A percentile compares a stretch with the other conserved stretches of the same genome.
Evolutionary conservation across 2,888 invertebrate species (phyloP).

Genomic region (Pristionchus exspectatus): DNA sequence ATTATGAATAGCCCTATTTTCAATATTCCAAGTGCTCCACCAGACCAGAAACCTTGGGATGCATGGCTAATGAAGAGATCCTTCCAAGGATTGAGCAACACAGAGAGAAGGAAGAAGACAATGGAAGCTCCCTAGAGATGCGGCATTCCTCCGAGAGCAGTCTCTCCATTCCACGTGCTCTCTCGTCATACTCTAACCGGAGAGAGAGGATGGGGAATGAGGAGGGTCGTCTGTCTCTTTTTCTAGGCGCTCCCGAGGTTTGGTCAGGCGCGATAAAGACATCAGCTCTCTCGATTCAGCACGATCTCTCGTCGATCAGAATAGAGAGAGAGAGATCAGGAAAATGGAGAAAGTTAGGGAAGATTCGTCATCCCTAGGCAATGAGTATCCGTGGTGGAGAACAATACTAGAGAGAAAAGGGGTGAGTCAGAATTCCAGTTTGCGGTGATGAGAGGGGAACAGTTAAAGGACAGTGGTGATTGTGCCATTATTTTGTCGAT

Average conservation of each 20-base stretch:
- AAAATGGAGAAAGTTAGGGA: not conserved
- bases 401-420: constrained; percentile 12
- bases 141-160: not conserved
- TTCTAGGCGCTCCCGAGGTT: not conserved
- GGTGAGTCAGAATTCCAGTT: not conserved
- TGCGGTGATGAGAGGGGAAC: not conserved
- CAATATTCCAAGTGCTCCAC: too few relatives aligned
- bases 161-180: not conserved
- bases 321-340: not conserved
- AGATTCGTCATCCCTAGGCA: not conserved
- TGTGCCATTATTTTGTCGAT: not conserved
- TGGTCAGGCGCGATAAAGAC: not conserved
- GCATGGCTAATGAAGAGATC: not conserved
- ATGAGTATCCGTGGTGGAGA: not conserved
- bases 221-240: not conserved
- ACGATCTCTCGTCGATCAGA: not conserved
- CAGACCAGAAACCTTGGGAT: too few relatives aligned
- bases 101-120: not conserved
- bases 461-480: not conserved
- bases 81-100: not conserved
- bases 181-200: not conserved
- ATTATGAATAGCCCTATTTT: too few relatives aligned
- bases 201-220: not conserved
- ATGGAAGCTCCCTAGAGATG: constrained; percentile 23
- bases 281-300: not conserved